Base-by-base conservation (phyloP, 2,888 invertebrate species). In the Sabellastarte sp. region DNA sequence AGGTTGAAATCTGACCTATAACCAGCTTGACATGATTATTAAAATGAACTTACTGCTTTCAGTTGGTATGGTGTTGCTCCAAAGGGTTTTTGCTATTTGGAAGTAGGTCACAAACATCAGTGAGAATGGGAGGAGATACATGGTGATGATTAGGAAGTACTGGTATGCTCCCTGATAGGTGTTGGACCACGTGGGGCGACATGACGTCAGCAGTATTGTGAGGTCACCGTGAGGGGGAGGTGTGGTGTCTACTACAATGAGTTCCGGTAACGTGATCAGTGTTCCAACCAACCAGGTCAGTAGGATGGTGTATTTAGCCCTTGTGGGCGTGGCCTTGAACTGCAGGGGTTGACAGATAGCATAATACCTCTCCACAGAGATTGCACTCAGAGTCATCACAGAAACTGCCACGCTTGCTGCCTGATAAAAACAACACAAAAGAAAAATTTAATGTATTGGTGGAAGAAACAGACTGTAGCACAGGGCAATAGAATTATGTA, bases 311-410 rank as follows among this genome's bases (percentile, higher is more conserved):
- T 89, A 89, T 84, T 91, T 90, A 52, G 93, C 93, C 51, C 92
- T 87, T 26, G 89, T 87, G 0, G 91, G 91, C 20, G 93, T 93
- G 20, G 92, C 91, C 82, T 91, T 91, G 87, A 93, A 93, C 82
- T 90, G 90, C 73, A 94, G 87, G 3, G 93, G 94, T 82, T 90
- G 91, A 84, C 93, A 94, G 82, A 95, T 93, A 73, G 95, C 95
- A 85, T 93, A 93, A 93, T 93, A 95, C 74, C 95, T 89, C 84
- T 95, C 95, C 76, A 94, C 88, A 1, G 94, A 93, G 84, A 95
- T 95, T 86, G 92, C 93, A n/a, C 93, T 92, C 75, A 95, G 86
- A 4, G 95, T 95, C 78, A 95, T 85, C 56, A 95, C 91, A 2
- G 93, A 93, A 70, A 95, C 95, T 30, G 92, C 91, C 71, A 95